Evolutionary conservation across 2,888 invertebrate genomes (phyloP).

Genomic region (Didymodactylos carnosus): DNA sequence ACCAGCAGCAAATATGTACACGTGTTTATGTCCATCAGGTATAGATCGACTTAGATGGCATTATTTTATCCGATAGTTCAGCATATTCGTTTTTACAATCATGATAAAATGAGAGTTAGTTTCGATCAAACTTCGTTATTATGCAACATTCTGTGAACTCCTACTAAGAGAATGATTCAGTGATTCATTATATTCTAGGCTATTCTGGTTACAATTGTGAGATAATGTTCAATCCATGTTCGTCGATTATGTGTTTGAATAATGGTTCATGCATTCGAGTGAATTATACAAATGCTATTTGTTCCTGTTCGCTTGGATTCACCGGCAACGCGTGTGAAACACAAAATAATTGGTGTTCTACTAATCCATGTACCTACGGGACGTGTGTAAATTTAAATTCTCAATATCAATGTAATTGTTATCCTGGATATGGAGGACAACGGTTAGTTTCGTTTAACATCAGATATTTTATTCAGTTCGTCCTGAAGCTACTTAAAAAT

Average conservation of each 20-base stretch:
- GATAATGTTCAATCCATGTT: neutral
- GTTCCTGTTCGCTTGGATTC: slow-evolving; percentile 5
- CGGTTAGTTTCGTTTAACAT: too few relatives aligned
- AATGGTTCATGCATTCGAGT: slow-evolving; percentile 2
- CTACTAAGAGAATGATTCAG: neutral
- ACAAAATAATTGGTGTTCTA: slow-evolving; percentile 3
- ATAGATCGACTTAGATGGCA: neutral
- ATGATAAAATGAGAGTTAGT: too few relatives aligned
- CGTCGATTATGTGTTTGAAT: slow-evolving; percentile 4
- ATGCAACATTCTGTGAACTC: too few relatives aligned
- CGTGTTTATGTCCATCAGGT: neutral
- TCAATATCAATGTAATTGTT: slow-evolving; percentile 3
- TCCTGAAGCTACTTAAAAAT: too few relatives aligned
- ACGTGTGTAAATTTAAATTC: neutral
- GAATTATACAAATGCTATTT: neutral
- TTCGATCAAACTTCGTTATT: too few relatives aligned
- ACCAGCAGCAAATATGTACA: neutral
- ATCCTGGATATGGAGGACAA: slow-evolving; percentile 8
- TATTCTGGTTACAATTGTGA: slow-evolving; percentile 43
- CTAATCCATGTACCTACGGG: slow-evolving; percentile 5
- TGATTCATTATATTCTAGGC: slow-evolving; percentile 37
- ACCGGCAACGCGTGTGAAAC: slow-evolving; percentile 9
- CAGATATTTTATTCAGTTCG: too few relatives aligned
- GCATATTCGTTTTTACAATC: too few relatives aligned
- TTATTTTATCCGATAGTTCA: too few relatives aligned